Percentiles rank a stretch among this genome's conserved stretches.
Conservation (phyloP, 2,113 vertebrate genomes). For the Thalassarche chlororhynchos region DNA sequence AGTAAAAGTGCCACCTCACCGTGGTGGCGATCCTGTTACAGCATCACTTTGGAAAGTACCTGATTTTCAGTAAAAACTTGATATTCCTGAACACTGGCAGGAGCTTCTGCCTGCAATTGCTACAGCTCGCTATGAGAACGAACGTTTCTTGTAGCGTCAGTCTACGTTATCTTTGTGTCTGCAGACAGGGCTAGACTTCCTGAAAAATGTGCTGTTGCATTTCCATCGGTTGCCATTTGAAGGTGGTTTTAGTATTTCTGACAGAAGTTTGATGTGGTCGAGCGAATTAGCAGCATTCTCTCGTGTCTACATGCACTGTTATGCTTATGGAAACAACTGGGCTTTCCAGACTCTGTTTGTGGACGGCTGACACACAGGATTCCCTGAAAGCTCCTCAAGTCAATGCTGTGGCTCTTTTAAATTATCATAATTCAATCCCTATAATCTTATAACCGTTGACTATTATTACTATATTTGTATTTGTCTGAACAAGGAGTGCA, state of each 20-base stretch:
- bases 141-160: background rate
- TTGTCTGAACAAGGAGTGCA: background rate
- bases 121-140: accelerated
- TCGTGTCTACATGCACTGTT: background rate
- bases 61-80: background rate
- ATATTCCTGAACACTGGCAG: background rate
- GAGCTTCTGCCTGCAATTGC: background rate
- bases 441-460: background rate
- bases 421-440: background rate
- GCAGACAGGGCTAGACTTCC: slow-evolving; percentile 17
- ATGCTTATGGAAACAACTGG: background rate
- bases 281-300: background rate
- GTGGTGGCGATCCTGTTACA: accelerated
- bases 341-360: background rate
- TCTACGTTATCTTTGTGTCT: background rate
- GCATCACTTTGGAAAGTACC: background rate
- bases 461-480: background rate
- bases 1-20: background rate
- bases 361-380: background rate
- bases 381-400: background rate
- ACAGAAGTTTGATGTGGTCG: background rate
- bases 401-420: background rate
- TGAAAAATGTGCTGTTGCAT: background rate
- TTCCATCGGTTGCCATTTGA: background rate
- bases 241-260: background rate